Conservation (phyloP, 2,113 vertebrate species). For the Paradisaea rubra region DNA sequence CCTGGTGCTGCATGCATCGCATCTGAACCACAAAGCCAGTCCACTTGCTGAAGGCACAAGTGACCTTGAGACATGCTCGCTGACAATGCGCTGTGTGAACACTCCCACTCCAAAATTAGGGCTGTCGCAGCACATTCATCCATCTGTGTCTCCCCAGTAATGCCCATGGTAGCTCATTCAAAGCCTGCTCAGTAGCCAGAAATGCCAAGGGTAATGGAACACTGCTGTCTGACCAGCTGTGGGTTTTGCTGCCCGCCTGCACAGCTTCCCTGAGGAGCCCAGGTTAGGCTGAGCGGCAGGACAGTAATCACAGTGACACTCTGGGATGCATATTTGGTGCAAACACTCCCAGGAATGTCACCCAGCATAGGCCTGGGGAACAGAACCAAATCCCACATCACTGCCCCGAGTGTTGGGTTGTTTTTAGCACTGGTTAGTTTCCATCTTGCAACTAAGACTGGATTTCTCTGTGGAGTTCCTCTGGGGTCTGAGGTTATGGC, state of each 20-base stretch:
- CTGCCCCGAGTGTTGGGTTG: too few species aligned
- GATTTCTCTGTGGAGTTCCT: background rate
- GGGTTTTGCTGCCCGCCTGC: background rate
- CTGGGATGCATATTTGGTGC: background rate
- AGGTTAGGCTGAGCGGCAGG: background rate
- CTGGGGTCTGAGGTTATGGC: background rate
- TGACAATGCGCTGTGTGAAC: accelerated
- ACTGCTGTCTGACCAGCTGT: background rate
- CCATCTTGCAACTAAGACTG: background rate
- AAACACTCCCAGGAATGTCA: background rate
- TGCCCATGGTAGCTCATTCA: background rate
- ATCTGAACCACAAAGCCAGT: background rate
- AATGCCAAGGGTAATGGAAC: background rate
- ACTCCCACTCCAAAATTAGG: background rate
- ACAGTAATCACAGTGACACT: accelerated
- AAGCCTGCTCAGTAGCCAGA: background rate
- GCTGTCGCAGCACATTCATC: background rate
- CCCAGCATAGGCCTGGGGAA: background rate
- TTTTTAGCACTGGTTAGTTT: background rate
- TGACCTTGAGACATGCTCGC: background rate
- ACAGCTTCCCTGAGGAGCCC: background rate
- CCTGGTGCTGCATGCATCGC: background rate
- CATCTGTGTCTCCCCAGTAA: background rate
- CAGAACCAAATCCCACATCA: background rate
- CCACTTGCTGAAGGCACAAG: background rate